These are phyloP conservation scores for Pararge aegeria DNA, from an alignment of 1,140 invertebrate genomes.

Conservation along the genomic window DNA sequence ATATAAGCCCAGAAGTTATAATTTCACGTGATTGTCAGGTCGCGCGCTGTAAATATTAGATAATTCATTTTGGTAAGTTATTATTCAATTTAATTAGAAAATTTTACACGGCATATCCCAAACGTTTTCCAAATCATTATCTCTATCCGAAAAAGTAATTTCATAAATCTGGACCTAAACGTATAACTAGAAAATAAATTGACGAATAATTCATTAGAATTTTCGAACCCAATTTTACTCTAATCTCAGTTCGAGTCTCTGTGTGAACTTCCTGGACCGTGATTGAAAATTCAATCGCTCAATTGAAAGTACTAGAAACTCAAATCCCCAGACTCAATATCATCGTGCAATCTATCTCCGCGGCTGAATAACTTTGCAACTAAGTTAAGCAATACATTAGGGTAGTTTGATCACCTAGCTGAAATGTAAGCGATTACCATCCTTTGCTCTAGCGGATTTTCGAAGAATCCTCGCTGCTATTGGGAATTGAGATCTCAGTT, in stretches of 20 bases:
- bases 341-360: slow-evolving; percentile 2
- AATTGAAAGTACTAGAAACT: slow-evolving; percentile 2
- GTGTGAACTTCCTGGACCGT: neutral
- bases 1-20: too few species aligned
- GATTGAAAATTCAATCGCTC: slow-evolving; percentile 1
- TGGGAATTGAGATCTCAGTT: neutral
- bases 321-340: slow-evolving; percentile 2
- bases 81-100: too few species aligned
- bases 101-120: too few species aligned
- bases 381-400: slow-evolving; percentile 4
- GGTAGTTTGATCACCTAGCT: neutral
- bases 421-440: slow-evolving; percentile 2
- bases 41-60: too few species aligned
- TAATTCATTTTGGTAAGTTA: too few species aligned
- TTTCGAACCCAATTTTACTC: neutral
- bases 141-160: too few species aligned
- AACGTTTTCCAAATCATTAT: too few species aligned
- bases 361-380: slow-evolving; percentile 1
- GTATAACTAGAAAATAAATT: too few species aligned
- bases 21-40: too few species aligned
- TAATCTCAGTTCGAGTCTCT: neutral
- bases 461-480: neutral
- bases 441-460: neutral
- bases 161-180: too few species aligned
- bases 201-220: too few species aligned